Conservation (phyloP, 2,888 invertebrate species). For the Rugalucina vietnamica region DNA sequence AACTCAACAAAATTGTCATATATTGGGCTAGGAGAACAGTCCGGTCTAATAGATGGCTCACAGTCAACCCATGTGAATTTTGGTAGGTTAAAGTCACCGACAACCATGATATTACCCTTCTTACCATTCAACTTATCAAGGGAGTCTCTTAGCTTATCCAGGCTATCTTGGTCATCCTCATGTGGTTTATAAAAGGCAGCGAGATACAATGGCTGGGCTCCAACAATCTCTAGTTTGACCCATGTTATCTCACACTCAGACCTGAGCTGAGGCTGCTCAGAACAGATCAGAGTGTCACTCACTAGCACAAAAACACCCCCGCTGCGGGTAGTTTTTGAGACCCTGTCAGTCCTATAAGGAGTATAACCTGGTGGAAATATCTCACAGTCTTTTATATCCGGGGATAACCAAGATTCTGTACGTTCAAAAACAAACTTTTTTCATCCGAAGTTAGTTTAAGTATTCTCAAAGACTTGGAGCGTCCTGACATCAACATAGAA, state of each 20-base stretch:
- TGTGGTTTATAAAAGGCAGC: neutral
- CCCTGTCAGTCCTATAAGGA: neutral
- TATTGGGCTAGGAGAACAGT: neutral
- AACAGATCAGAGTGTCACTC: neutral
- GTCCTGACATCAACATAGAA: no score
- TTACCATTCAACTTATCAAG: neutral
- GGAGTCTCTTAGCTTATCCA: neutral
- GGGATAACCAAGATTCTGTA: neutral
- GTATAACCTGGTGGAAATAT: neutral
- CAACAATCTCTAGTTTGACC: neutral
- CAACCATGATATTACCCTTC: neutral
- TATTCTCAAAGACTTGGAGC: no score
- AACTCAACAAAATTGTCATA: neutral
- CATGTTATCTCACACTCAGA: neutral
- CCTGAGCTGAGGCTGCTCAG: neutral
- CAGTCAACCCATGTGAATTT: neutral
- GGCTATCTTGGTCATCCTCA: neutral
- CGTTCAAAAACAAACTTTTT: no score
- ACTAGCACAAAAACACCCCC: neutral
- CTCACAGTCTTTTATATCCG: neutral
- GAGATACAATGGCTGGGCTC: neutral
- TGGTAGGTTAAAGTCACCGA: neutral
- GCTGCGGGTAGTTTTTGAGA: neutral
- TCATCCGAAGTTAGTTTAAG: no score
- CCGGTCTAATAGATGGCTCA: neutral